Conservation (phyloP, 2,888 invertebrate genomes). For the Herminia tarsipennalis region DNA sequence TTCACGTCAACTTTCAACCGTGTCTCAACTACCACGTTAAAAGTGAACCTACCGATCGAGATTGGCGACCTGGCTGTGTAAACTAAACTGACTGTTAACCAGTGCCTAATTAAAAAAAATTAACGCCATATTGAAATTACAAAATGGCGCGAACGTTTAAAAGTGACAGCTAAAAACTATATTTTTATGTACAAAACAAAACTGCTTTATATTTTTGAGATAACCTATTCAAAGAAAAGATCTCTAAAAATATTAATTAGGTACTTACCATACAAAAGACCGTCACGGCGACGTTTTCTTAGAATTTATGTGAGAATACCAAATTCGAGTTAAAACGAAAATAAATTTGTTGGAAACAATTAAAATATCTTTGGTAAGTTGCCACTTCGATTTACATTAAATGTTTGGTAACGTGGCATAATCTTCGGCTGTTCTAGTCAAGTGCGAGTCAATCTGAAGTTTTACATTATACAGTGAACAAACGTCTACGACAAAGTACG, state of each 20-base stretch:
- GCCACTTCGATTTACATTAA: no score
- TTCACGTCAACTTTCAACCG: constrained; percentile 92
- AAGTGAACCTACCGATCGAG: constrained; percentile 62
- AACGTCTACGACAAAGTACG: constrained; percentile 3
- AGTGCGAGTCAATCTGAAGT: constrained; percentile 26
- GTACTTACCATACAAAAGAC: no score
- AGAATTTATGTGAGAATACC: no score
- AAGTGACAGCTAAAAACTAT: constrained; percentile 29
- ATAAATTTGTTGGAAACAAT: no score
- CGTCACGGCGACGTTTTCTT: no score
- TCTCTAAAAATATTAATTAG: background rate
- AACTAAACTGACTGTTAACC: constrained; percentile 23
- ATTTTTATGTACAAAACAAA: constrained; percentile 20
- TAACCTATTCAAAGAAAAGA: background rate
- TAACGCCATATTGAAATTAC: constrained; percentile 15
- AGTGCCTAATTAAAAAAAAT: constrained; percentile 15
- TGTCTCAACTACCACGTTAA: constrained; percentile 76
- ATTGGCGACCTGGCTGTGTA: constrained; percentile 63
- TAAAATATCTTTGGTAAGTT: no score
- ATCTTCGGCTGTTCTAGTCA: constrained; percentile 44
- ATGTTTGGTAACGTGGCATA: no score
- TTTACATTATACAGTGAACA: constrained; percentile 8
- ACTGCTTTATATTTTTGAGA: constrained; percentile 28
- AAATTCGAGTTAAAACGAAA: no score
- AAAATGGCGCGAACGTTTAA: constrained; percentile 25